phyloP scores from a whole-genome alignment of 2,888 invertebrate species.

The Athalia circularis region DNA sequence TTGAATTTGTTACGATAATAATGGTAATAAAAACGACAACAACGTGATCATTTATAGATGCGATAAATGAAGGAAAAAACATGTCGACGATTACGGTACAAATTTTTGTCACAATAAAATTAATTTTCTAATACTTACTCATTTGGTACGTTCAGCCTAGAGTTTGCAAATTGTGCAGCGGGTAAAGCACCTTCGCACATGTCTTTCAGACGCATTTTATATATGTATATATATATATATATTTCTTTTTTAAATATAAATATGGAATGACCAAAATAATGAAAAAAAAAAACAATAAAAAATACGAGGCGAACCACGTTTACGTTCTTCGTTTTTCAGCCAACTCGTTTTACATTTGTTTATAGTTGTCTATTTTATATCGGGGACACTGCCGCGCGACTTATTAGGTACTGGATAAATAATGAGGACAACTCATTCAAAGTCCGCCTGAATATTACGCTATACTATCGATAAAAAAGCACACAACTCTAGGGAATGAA shows the following conservation, averaged over 20 bases:
- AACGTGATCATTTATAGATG: not conserved
- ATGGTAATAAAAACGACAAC: too few relatives aligned
- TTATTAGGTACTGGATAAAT: too few relatives aligned
- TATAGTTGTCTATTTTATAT: too few relatives aligned
- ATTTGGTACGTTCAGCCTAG: slow-evolving; percentile 59
- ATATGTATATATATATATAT: not conserved
- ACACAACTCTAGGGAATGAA: too few relatives aligned
- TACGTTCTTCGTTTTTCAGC: not conserved
- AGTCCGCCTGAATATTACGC: too few relatives aligned
- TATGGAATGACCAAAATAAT: not conserved
- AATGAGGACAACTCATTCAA: too few relatives aligned
- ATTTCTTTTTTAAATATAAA: not conserved
- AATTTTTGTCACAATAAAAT: not conserved
- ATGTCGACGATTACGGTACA: not conserved
- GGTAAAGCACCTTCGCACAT: slow-evolving; percentile 55
- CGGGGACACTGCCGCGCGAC: too few relatives aligned
- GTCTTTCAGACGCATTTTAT: slow-evolving; percentile 62
- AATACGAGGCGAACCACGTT: not conserved
- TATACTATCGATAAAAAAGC: too few relatives aligned
- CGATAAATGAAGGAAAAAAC: not conserved
- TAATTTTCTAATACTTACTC: slow-evolving; percentile 61
- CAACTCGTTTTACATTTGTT: too few relatives aligned
- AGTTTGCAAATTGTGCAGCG: slow-evolving; percentile 56
- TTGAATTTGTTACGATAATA: too few relatives aligned
- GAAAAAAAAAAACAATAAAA: too few relatives aligned